Percentiles rank a stretch among this genome's conserved stretches.
These are phyloP conservation scores for Pteria penguin DNA, from an alignment of 2,888 invertebrate genomes.

Conservation along the genomic window DNA sequence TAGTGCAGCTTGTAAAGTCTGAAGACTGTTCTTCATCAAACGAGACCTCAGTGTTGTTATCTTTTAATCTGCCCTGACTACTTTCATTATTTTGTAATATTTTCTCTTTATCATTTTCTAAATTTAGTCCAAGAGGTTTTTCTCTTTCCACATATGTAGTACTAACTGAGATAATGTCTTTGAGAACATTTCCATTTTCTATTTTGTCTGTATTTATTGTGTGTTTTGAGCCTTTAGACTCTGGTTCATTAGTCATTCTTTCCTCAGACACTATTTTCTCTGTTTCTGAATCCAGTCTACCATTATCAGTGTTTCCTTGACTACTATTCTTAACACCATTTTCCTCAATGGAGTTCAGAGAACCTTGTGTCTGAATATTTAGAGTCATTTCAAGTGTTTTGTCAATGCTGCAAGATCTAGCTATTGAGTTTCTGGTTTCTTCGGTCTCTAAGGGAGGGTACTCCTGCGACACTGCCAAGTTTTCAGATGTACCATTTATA, in stretches of 20 bases:
- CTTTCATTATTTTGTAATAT: background rate
- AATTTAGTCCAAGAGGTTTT: too few species aligned
- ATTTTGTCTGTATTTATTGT: background rate
- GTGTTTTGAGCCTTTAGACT: background rate
- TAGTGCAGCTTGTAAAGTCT: background rate
- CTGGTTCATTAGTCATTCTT: background rate
- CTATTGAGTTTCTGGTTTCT: slow-evolving; percentile 56
- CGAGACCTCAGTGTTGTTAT: background rate
- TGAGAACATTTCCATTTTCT: background rate
- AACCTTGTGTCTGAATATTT: background rate
- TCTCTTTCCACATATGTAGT: background rate
- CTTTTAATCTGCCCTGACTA: background rate
- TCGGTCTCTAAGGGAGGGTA: slow-evolving; percentile 62
- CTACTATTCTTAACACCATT: background rate
- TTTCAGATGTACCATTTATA: slow-evolving; percentile 10
- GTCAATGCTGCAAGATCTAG: slow-evolving; percentile 66
- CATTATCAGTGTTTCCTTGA: background rate
- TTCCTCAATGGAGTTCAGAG: background rate
- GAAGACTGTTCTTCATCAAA: slow-evolving; percentile 1
- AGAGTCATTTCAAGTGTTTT: slow-evolving; percentile 53
- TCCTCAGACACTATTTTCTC: background rate
- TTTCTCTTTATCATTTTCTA: background rate
- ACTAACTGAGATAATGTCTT: background rate
- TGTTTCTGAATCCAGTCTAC: background rate
- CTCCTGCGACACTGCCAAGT: slow-evolving; percentile 43